These are phyloP conservation scores for Menura novaehollandiae DNA, from an alignment of 2,113 vertebrate genomes.

Conservation along the genomic window DNA sequence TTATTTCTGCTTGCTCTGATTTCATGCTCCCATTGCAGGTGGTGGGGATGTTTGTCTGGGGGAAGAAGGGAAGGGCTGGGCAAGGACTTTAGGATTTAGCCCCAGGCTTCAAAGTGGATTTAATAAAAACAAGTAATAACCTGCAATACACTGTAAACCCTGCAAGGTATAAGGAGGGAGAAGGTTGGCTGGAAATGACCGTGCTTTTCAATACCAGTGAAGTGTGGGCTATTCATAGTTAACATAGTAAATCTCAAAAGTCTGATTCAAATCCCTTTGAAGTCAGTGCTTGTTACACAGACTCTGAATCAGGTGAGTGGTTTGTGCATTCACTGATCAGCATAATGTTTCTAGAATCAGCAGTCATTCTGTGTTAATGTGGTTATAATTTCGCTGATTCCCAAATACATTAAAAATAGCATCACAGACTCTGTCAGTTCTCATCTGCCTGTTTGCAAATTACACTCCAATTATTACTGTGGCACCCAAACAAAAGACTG, in stretches of 20 bases:
- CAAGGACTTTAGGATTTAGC: conserved; percentile 32
- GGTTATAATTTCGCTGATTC: background rate
- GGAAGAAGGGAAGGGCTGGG: background rate
- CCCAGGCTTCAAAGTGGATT: conserved; percentile 64
- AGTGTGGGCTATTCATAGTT: background rate
- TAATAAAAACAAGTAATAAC: conserved; percentile 72
- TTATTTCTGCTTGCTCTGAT: background rate
- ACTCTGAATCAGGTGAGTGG: background rate
- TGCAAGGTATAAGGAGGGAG: background rate
- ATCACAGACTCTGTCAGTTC: background rate
- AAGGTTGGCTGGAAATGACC: background rate
- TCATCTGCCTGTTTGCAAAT: background rate
- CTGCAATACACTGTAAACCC: conserved; percentile 31
- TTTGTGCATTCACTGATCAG: background rate
- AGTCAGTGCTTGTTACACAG: background rate
- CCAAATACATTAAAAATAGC: background rate
- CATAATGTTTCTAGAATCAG: background rate
- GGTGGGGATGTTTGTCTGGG: background rate
- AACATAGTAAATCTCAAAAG: background rate
- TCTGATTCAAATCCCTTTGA: background rate
- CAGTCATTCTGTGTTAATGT: background rate
- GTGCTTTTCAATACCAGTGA: background rate
- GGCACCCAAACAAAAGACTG: background rate
- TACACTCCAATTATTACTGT: background rate
- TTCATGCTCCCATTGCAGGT: background rate